These are phyloP conservation scores for Pectinophora gossypiella DNA, from an alignment of 1,140 invertebrate species.

Conservation along the genomic window DNA sequence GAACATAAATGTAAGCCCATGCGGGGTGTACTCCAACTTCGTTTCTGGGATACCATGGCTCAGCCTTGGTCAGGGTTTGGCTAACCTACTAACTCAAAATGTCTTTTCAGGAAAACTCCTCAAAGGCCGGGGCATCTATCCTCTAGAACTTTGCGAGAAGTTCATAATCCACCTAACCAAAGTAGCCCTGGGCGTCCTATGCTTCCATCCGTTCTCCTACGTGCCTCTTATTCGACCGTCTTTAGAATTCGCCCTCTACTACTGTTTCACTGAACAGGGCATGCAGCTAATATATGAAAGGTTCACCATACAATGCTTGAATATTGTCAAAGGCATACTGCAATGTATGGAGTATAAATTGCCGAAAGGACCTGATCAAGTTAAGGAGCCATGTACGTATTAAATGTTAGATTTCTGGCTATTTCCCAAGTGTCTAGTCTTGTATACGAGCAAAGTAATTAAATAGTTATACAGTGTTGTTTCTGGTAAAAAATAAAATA, in stretches of 20 bases:
- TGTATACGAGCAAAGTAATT: too few species aligned
- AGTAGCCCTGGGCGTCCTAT: slow-evolving; percentile 84
- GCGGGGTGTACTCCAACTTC: too few species aligned
- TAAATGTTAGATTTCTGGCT: too few species aligned
- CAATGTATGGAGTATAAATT: slow-evolving; percentile 84
- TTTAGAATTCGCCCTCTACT: slow-evolving; percentile 88
- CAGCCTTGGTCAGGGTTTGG: too few species aligned
- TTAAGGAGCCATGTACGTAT: slow-evolving; percentile 70
- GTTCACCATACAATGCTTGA: slow-evolving; percentile 92
- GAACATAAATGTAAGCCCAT: too few species aligned
- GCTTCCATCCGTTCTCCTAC: slow-evolving; percentile 86
- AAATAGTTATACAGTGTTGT: too few species aligned
- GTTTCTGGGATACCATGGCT: too few species aligned
- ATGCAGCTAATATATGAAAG: slow-evolving; percentile 86
- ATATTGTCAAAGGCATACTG: slow-evolving; percentile 90
- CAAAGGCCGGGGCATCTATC: slow-evolving; percentile 76
- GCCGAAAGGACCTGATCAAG: slow-evolving; percentile 76
- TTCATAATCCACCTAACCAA: slow-evolving; percentile 89
- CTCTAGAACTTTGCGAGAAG: slow-evolving; percentile 84
- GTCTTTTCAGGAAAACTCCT: slow-evolving; percentile 79
- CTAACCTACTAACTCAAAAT: background rate
- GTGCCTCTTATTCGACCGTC: slow-evolving; percentile 86
- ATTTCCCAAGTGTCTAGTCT: too few species aligned
- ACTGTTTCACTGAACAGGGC: slow-evolving; percentile 89
- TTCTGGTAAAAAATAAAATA: too few species aligned